Percentiles rank a stretch among this genome's conserved stretches.
These are phyloP conservation scores for Anguilla obscura DNA, from an alignment of 2,797 vertebrate species.

Conservation along the genomic window DNA sequence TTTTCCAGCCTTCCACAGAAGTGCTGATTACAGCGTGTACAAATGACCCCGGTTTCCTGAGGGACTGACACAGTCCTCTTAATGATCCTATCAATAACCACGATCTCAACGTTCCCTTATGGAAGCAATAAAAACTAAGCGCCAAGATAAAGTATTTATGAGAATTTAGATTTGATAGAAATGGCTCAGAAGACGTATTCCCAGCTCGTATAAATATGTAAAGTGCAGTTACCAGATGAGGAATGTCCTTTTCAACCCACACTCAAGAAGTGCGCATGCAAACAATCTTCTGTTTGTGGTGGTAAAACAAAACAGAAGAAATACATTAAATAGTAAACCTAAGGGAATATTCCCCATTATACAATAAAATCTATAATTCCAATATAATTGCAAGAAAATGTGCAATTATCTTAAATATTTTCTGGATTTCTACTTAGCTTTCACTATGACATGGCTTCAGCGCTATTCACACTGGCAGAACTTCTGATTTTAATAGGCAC, in stretches of 20 bases:
- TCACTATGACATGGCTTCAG: background rate
- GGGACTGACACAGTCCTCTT: conserved; percentile 52
- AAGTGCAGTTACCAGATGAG: conserved; percentile 3
- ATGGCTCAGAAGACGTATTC: background rate
- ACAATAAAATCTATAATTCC: background rate
- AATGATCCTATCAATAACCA: conserved; percentile 53
- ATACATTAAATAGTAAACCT: background rate
- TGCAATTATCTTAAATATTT: background rate
- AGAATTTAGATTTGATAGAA: conserved; percentile 21
- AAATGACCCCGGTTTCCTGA: conserved; percentile 49
- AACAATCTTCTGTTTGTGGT: background rate
- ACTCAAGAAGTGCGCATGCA: background rate
- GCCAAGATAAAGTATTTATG: conserved; percentile 29
- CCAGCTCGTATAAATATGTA: conserved; percentile 17
- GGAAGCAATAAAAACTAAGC: conserved; percentile 39
- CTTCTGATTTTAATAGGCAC: background rate
- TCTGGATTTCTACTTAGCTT: background rate
- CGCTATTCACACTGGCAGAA: background rate
- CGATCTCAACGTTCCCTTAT: conserved; percentile 46
- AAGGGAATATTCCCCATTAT: background rate
- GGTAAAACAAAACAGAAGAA: background rate
- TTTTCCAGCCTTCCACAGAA: conserved; percentile 44
- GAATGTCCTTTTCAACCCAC: background rate
- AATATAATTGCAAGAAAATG: background rate
- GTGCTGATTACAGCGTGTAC: conserved; percentile 50